Evolutionary conservation across 2,888 invertebrate species (phyloP), one percentile per base, ranked within the genome.

Genomic region (Strigamia maritima): DNA sequence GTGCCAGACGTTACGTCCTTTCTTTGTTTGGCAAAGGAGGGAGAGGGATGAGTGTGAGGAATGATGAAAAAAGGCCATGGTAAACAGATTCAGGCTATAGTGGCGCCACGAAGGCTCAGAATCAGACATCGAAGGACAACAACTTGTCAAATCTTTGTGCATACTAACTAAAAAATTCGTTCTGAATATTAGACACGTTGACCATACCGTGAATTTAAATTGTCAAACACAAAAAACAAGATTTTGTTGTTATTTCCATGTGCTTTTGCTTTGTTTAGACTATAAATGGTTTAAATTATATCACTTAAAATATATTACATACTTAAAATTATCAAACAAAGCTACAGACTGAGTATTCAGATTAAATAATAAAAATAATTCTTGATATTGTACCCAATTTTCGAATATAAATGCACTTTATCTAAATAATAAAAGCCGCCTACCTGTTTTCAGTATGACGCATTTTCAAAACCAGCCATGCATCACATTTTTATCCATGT

Each of bases 1-100:
- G 54, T 54, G 54, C 54, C 54, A 54, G 54, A 54, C 54, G 54
- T 54, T 54, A 54, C 54, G 54, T 54, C 54, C 54, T 54, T 19
- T 54, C 54, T 54, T 54, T 54, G 54, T 54, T 54, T 54, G 54
- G 54, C 54, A 19, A 54, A 54, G 54, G 54, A 54, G 54, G 54
- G 54, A n/a, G 54, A 54, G 54, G 54, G 54, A 54, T 54, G 54
- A 54, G 54, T 54, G 54, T 54, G 54, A 54, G 19, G 54, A 54
- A 54, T 54, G 54, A 54, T 54, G 54, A 54, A 54, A 54, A 54
- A 54, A 54, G 54, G 54, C 54, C 54, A 54, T 19, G 54, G 54
- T 54, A 54, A 54, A 54, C 54, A 54, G 54, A 54, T 54, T 54
- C 54, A 22, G 54, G 54, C 54, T 54, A 54, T 54, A 19, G 54